Percentiles rank a stretch among this genome's conserved stretches.
These are phyloP conservation scores for Amphiprion ocellaris DNA, from an alignment of 2,113 vertebrate species.

Conservation along the genomic window DNA sequence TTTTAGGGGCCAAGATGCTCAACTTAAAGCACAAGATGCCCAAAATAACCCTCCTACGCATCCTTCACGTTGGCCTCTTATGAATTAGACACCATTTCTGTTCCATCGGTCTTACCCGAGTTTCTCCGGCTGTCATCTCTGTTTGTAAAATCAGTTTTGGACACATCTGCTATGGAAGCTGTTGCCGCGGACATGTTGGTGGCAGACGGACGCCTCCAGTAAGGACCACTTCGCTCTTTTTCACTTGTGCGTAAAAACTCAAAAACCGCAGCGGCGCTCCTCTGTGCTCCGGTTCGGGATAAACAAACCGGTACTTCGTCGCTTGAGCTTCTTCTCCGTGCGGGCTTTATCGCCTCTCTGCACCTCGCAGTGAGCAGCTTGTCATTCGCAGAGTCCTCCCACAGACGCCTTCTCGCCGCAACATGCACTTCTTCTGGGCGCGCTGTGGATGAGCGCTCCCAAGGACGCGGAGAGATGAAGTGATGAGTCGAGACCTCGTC, in stretches of 20 bases:
- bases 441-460: conserved; percentile 31
- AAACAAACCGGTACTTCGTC: conserved; percentile 23
- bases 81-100: neutral
- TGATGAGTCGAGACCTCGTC: conserved; percentile 51
- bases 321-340: neutral
- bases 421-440: neutral
- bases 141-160: conserved; percentile 57
- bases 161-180: conserved; percentile 74
- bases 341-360: neutral
- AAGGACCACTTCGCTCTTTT: neutral
- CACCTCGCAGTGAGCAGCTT: conserved; percentile 8
- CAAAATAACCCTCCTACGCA: neutral
- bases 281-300: conserved; percentile 23
- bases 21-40: conserved; percentile 8
- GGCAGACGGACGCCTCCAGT: conserved; percentile 4
- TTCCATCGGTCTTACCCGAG: conserved; percentile 80
- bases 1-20: neutral
- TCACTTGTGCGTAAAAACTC: conserved; percentile 54
- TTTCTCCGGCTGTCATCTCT: conserved; percentile 66
- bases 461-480: conserved; percentile 15
- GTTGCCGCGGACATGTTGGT: conserved; percentile 82
- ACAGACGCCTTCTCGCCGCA: neutral
- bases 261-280: conserved; percentile 16
- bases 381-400: conserved; percentile 29
- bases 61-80: neutral